Conservation (phyloP, 2,888 invertebrate genomes). For the Chirona hameri region DNA sequence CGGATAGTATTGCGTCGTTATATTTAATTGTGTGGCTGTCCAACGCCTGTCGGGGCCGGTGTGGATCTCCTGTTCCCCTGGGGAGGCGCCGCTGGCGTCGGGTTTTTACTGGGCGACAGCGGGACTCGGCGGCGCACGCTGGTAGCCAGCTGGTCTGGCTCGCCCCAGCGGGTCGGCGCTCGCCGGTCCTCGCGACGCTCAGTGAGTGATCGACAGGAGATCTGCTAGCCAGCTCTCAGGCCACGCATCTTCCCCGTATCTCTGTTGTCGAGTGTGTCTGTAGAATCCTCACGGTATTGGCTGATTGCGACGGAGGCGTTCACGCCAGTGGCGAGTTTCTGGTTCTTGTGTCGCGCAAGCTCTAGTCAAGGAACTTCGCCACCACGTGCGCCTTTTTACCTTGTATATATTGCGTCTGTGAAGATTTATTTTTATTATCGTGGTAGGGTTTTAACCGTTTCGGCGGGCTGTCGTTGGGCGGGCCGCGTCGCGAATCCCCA, state of each 20-base stretch:
- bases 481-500: background rate
- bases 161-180: background rate
- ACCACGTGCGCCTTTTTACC: conserved; percentile 23
- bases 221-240: background rate
- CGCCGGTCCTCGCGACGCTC: background rate
- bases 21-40: background rate
- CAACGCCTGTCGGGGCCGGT: background rate
- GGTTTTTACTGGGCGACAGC: background rate
- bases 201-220: background rate
- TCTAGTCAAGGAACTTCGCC: conserved; percentile 23
- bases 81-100: background rate
- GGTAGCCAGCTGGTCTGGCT: background rate
- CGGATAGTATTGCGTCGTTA: background rate
- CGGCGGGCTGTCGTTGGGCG: background rate
- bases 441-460: background rate
- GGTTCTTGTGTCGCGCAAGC: background rate
- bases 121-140: background rate
- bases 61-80: background rate
- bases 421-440: conserved; percentile 23
- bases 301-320: background rate
- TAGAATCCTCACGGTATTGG: background rate
- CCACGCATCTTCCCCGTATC: background rate
- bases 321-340: conserved; percentile 22
- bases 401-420: conserved; percentile 28
- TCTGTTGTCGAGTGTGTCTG: conserved; percentile 13